Conservation (phyloP, 2,888 invertebrate genomes). For the Lasioglossum lativentre region DNA sequence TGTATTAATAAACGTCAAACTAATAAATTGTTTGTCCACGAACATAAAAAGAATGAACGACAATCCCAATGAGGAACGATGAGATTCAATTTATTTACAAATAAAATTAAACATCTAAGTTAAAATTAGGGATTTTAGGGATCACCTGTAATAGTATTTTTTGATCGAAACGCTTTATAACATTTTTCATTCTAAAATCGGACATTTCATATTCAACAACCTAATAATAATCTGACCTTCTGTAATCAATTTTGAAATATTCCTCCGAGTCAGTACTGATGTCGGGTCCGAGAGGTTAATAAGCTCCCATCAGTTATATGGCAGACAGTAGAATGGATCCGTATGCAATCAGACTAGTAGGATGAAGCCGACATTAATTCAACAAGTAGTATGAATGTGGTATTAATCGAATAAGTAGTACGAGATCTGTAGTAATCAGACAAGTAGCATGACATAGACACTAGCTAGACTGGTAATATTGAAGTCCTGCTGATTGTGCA, state of each 20-base stretch:
- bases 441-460: neutral
- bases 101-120: too few species aligned
- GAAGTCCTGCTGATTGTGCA: neutral
- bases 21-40: too few species aligned
- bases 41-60: too few species aligned
- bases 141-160: too few species aligned
- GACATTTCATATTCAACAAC: too few species aligned
- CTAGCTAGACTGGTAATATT: neutral
- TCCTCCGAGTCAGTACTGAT: neutral
- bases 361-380: conserved; percentile 2
- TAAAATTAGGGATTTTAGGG: too few species aligned
- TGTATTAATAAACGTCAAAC: too few species aligned
- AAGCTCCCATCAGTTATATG: neutral
- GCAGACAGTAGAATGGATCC: neutral
- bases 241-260: neutral
- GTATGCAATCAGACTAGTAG: neutral
- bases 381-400: neutral
- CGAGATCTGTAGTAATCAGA: neutral
- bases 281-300: neutral
- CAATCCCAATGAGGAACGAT: too few species aligned
- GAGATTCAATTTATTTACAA: too few species aligned
- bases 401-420: neutral
- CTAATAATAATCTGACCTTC: too few species aligned
- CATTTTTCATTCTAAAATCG: too few species aligned
- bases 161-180: too few species aligned